phyloP scores from a whole-genome alignment of 2,113 vertebrate genomes.

The Psilopogon haemacephalus region DNA sequence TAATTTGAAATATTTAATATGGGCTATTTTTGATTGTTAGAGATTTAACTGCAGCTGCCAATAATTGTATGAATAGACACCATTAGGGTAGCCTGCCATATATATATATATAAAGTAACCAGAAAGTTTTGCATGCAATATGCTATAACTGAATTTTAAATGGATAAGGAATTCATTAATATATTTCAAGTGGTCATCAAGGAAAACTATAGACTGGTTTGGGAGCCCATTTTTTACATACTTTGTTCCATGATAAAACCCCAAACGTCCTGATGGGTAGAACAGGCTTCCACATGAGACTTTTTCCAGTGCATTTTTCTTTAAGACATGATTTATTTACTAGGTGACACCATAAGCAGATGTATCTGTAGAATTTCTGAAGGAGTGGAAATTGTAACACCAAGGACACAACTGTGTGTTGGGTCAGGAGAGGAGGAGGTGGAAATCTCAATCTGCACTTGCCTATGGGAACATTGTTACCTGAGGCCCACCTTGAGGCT shows the following conservation, averaged over 20 bases:
- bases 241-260: neutral
- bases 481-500: neutral
- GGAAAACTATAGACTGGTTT: neutral
- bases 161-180: neutral
- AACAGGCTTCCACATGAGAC: neutral
- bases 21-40: conserved; percentile 27
- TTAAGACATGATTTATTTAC: neutral
- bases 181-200: neutral
- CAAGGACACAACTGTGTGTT: neutral
- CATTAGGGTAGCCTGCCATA: neutral
- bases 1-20: conserved; percentile 46
- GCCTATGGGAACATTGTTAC: neutral
- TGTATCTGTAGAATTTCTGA: neutral
- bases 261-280: neutral
- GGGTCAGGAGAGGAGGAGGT: neutral
- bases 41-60: conserved; percentile 9
- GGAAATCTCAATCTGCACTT: neutral
- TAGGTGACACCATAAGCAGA: neutral
- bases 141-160: neutral
- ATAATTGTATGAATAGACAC: neutral
- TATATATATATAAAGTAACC: neutral
- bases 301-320: neutral
- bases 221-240: neutral
- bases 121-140: neutral
- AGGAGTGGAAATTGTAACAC: neutral